These are phyloP conservation scores for Mimachlamys varia DNA, from an alignment of 2,888 invertebrate genomes.

Conservation along the genomic window DNA sequence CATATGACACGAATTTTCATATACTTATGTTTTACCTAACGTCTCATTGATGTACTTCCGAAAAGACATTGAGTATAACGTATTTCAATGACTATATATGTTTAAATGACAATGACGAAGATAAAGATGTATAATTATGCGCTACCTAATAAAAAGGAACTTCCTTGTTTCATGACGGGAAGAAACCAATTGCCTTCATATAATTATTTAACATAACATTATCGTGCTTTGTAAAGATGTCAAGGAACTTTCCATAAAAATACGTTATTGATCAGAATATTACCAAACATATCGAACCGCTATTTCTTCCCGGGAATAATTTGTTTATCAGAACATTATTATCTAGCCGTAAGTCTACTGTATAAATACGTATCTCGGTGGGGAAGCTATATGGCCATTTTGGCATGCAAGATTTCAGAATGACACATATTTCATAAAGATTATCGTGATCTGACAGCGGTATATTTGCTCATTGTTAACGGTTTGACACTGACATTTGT, in stretches of 20 bases:
- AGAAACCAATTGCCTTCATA: no score
- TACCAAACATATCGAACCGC: background rate
- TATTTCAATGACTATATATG: no score
- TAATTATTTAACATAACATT: background rate
- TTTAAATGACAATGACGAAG: no score
- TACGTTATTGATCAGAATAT: background rate
- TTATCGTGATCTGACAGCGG: constrained; percentile 24
- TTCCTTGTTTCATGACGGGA: no score
- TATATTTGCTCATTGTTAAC: constrained; percentile 31
- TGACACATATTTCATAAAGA: constrained; percentile 26
- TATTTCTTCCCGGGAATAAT: background rate
- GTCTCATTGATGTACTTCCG: no score
- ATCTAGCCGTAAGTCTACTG: background rate
- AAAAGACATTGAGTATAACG: no score
- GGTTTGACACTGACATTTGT: constrained; percentile 33
- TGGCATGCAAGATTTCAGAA: background rate
- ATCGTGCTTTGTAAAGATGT: background rate
- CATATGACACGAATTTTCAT: no score
- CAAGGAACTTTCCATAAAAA: background rate
- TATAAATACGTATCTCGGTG: background rate
- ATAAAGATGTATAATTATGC: no score
- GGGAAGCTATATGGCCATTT: background rate
- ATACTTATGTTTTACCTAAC: no score
- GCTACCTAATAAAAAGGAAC: no score
- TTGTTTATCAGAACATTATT: background rate